These are phyloP conservation scores for Caenorhabditis elegans DNA, from an alignment of 1,140 invertebrate species.

Conservation along the genomic window DNA sequence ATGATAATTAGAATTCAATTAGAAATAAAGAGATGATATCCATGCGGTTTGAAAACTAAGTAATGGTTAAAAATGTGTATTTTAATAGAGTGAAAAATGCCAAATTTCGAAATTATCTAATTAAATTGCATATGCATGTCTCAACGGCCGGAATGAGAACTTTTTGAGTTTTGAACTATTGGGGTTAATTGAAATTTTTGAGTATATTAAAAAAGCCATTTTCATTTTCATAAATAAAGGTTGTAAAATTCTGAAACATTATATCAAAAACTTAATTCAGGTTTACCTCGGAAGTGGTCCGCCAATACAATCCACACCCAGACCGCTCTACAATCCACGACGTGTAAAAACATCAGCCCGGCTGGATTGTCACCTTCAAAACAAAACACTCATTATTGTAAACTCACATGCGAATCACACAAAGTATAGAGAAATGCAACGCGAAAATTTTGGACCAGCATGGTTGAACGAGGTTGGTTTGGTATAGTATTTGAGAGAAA, in stretches of 20 bases:
- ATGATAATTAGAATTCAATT: too few relatives aligned
- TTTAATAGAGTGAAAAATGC: too few relatives aligned
- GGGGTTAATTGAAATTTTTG: too few relatives aligned
- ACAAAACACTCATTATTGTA: not conserved
- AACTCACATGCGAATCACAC: slow-evolving; percentile 2
- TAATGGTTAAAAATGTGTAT: too few relatives aligned
- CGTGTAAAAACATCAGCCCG: not conserved
- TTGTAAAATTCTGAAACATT: not conserved
- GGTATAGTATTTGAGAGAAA: too few relatives aligned
- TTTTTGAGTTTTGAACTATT: too few relatives aligned
- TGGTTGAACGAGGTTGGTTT: not conserved
- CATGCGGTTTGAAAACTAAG: too few relatives aligned
- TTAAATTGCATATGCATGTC: too few relatives aligned
- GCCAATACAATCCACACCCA: not conserved
- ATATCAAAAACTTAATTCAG: not conserved
- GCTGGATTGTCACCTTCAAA: not conserved
- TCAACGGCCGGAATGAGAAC: too few relatives aligned
- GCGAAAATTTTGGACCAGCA: not conserved
- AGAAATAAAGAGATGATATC: too few relatives aligned
- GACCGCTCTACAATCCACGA: not conserved
- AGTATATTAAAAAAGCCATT: too few relatives aligned
- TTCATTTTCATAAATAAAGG: not conserved
- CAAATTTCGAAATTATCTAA: too few relatives aligned
- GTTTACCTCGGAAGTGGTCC: not conserved
- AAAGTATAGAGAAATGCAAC: not conserved